Evolutionary conservation across 2,113 vertebrate genomes (phyloP).

Genomic region (Emydura subglobosa): DNA sequence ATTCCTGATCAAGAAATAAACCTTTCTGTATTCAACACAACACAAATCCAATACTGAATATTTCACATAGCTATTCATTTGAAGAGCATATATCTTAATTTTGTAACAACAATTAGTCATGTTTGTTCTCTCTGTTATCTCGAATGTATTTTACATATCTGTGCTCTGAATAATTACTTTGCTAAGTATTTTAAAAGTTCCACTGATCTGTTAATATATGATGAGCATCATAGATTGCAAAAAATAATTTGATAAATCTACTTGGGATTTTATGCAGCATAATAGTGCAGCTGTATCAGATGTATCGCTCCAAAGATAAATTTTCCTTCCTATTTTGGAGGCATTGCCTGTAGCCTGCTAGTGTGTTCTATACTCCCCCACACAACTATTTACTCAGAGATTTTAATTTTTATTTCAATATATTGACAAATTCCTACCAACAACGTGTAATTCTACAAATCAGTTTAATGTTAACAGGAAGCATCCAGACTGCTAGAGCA

Average conservation of each 20-base stretch:
- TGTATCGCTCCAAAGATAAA: not conserved
- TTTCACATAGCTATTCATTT: not conserved
- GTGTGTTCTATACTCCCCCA: not conserved
- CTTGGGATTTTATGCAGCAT: not conserved
- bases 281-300: not conserved
- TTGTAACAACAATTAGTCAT: accelerated
- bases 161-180: not conserved
- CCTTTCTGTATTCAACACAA: not conserved
- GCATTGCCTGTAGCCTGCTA: not conserved
- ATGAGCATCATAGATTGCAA: not conserved
- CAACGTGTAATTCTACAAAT: not conserved
- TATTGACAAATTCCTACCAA: not conserved
- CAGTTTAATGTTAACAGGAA: not conserved
- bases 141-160: not conserved
- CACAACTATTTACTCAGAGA: not conserved
- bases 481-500: not conserved
- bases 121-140: not conserved
- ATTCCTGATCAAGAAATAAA: not conserved
- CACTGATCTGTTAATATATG: not conserved
- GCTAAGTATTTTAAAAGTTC: not conserved
- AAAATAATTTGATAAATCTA: not conserved
- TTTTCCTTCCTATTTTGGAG: not conserved
- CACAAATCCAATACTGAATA: not conserved
- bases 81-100: not conserved
- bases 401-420: not conserved